Base-by-base conservation (phyloP, 2,797 vertebrate species). In the Microcaecilia unicolor region DNA sequence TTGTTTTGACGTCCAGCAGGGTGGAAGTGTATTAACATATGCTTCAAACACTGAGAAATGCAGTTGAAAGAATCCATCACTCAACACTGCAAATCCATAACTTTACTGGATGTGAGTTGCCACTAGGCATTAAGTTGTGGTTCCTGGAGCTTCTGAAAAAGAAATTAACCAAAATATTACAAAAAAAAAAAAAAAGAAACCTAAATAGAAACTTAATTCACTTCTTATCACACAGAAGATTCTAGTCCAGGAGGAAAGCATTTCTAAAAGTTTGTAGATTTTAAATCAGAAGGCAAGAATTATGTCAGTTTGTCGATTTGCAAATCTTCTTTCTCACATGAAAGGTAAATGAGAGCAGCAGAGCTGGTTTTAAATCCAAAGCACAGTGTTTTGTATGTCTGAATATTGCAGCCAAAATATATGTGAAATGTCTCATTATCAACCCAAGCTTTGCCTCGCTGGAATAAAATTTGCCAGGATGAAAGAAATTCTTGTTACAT, bases 271-370 rank as follows among this genome's bases (percentile, higher is more conserved):
- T 29, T 64, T 74, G 72, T 73, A 76, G 63, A 55, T 74, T 62
- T 34, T 60, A 71, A 61, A 70, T 60, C 55, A 31, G 58, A 64
- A 67, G 55, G 71, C n/a, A n/a, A 74, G 76, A 78, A 77, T 70
- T 67, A 76, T 77, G 69, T 71, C 64, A 66, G 68, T 60, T 47
- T 69, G 64, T 66, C 65, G 70, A 76, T 73, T 72, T 70, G 72
- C 58, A 72, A 50, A 76, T 70, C 72, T 66, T 42, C 47, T 79
- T 71, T 78, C 55, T 65, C 54, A 50, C 51, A 42, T 62, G 60
- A 71, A 70, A 73, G 36, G 45, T 47, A 38, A 53, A 42, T 30
- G 37, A 42, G 76, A 78, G 61, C 49, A 48, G 47, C 39, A 46
- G 41, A n/a, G 41, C 38, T 61, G 47, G 61, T 70, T 66, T 64